phyloP scores from a whole-genome alignment of 2,888 invertebrate genomes.

The Chrysotoxum bicinctum region DNA sequence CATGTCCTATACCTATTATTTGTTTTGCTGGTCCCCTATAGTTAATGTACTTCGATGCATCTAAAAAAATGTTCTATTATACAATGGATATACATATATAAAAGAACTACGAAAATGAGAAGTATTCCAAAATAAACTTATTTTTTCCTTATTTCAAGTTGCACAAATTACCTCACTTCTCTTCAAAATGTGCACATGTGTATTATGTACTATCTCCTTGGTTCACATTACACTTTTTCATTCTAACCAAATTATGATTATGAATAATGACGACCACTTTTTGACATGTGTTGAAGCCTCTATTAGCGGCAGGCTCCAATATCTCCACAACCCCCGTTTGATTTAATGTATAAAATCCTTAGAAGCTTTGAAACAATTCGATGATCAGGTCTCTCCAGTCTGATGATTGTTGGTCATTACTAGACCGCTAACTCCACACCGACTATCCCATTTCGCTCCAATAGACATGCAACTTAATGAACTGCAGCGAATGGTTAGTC shows the following conservation, averaged over 20 bases:
- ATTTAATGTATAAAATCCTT: conserved; percentile 4
- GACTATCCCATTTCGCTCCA: background rate
- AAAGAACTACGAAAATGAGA: too few relatives aligned
- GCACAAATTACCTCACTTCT: too few relatives aligned
- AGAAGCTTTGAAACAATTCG: conserved; percentile 53
- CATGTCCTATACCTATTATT: too few relatives aligned
- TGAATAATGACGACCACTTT: conserved; percentile 46
- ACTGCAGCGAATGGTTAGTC: conserved; percentile 57
- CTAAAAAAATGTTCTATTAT: too few relatives aligned
- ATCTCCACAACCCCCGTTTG: background rate
- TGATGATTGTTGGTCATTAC: conserved; percentile 23
- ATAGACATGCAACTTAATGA: conserved; percentile 64
- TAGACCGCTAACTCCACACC: background rate
- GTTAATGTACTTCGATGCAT: too few relatives aligned
- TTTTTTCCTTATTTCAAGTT: too few relatives aligned
- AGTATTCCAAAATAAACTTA: too few relatives aligned
- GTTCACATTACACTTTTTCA: too few relatives aligned
- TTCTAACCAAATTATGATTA: conserved; percentile 57
- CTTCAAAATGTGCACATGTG: too few relatives aligned
- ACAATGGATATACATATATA: too few relatives aligned
- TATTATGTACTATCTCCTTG: too few relatives aligned
- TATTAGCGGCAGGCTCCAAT: conserved; percentile 28
- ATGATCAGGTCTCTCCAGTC: conserved; percentile 36
- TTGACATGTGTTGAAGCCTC: conserved; percentile 56
- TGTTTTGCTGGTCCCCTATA: too few relatives aligned